phyloP scores from a whole-genome alignment of 1,140 invertebrate species.

The Nephotettix cincticeps region DNA sequence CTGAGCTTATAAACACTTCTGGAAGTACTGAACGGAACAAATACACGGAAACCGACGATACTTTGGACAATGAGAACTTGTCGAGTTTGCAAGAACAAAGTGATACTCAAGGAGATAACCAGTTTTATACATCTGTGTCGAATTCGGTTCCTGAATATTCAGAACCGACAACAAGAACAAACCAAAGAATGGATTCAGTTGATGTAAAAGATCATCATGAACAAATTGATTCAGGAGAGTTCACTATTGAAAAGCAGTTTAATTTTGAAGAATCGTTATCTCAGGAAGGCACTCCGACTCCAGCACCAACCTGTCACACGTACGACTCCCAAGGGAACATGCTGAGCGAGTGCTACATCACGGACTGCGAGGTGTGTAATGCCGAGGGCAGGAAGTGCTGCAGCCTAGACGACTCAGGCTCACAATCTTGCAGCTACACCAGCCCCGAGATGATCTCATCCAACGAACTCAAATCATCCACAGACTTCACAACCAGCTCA shows the following conservation, averaged over 20 bases:
- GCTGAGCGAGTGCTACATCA: conserved; percentile 25
- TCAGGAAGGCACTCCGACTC: conserved; percentile 19
- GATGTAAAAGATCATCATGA: neutral
- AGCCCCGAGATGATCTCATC: conserved; percentile 29
- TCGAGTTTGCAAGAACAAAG: neutral
- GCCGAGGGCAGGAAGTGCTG: conserved; percentile 26
- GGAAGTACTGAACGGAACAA: neutral
- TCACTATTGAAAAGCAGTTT: neutral
- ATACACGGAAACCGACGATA: neutral
- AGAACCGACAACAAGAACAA: too few species aligned
- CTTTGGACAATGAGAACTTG: neutral
- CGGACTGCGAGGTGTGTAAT: conserved; percentile 27
- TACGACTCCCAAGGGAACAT: conserved; percentile 6
- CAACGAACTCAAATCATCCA: conserved; percentile 29
- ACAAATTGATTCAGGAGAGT: neutral
- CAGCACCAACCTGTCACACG: neutral
- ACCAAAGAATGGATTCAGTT: neutral
- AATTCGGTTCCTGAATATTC: neutral
- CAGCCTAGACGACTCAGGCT: conserved; percentile 25
- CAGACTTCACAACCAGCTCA: conserved; percentile 30
- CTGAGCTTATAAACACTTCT: neutral
- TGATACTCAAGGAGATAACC: neutral
- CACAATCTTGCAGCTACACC: conserved; percentile 26
- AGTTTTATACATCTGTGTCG: neutral
- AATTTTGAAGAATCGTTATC: neutral